Conservation (phyloP, 2,797 vertebrate species). For the Hirundo rustica region DNA sequence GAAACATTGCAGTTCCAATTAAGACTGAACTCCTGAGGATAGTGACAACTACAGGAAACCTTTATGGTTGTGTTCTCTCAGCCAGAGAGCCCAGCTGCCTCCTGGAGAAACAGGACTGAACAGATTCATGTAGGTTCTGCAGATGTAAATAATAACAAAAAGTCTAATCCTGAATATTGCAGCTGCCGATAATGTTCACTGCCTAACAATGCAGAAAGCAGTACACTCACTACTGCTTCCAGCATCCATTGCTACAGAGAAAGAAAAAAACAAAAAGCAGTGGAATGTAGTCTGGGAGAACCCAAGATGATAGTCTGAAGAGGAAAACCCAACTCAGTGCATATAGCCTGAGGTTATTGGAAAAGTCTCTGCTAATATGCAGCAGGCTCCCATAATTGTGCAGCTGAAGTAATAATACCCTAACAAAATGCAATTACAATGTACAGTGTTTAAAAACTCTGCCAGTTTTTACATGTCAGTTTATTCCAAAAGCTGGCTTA, state of each 20-base stretch:
- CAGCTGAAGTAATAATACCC: slow-evolving; percentile 50
- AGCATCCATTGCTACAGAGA: neutral
- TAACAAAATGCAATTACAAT: slow-evolving; percentile 43
- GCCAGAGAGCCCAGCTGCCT: slow-evolving; percentile 26
- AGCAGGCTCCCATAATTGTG: slow-evolving; percentile 24
- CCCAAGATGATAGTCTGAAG: neutral
- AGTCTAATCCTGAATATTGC: slow-evolving; percentile 34
- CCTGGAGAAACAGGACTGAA: slow-evolving; percentile 33
- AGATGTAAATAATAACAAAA: slow-evolving; percentile 46
- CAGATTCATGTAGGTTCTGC: slow-evolving; percentile 3
- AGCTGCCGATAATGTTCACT: slow-evolving; percentile 40
- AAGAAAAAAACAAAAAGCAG: neutral
- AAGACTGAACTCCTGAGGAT: neutral
- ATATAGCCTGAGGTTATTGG: slow-evolving; percentile 8
- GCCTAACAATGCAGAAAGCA: slow-evolving; percentile 49
- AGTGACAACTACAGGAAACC: neutral
- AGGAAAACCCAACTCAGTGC: neutral
- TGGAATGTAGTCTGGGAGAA: neutral
- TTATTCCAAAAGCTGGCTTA: neutral
- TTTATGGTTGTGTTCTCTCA: neutral
- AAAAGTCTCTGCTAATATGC: neutral
- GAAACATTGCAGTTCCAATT: neutral
- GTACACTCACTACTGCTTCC: slow-evolving; percentile 10
- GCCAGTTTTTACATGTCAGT: neutral
- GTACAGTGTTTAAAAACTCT: slow-evolving; percentile 15